Evolutionary conservation across 2,113 vertebrate genomes (phyloP).

Genomic region (Entomyzon cyanotis): DNA sequence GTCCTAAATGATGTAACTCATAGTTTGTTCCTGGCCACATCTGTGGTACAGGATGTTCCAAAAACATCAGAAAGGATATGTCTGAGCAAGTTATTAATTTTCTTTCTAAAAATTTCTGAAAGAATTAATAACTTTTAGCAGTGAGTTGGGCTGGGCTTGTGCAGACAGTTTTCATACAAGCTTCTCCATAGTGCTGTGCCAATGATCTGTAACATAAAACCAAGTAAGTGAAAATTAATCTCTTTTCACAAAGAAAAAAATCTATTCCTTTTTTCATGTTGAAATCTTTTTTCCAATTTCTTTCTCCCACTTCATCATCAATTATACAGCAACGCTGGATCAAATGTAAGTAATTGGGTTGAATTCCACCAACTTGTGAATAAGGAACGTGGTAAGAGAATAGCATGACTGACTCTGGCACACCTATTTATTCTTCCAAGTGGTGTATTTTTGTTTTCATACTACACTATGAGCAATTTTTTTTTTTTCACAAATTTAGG

Average conservation of each 20-base stretch:
- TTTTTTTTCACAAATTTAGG: background rate
- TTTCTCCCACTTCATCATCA: background rate
- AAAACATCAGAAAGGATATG: conserved; percentile 42
- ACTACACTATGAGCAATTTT: background rate
- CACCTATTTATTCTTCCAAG: background rate
- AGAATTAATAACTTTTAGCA: conserved; percentile 32
- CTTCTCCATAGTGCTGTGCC: background rate
- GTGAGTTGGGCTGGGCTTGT: conserved; percentile 5
- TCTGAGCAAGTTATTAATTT: conserved; percentile 18
- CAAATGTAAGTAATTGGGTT: background rate
- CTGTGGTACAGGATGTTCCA: conserved; percentile 23
- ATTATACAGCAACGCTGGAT: background rate
- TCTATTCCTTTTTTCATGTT: background rate
- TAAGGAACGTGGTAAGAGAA: background rate
- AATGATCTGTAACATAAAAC: conserved; percentile 21
- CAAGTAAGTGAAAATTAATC: background rate
- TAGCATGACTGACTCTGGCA: background rate
- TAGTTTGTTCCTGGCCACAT: conserved; percentile 8
- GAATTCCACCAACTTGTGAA: background rate
- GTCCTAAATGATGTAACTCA: conserved; percentile 5
- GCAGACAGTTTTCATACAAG: conserved; percentile 28
- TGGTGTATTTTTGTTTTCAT: background rate
- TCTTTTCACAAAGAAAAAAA: background rate
- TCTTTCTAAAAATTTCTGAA: conserved; percentile 22
- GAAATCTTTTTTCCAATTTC: background rate